Evolutionary conservation across 2,797 vertebrate species (phyloP).

Genomic region (Mastacembelus armatus): DNA sequence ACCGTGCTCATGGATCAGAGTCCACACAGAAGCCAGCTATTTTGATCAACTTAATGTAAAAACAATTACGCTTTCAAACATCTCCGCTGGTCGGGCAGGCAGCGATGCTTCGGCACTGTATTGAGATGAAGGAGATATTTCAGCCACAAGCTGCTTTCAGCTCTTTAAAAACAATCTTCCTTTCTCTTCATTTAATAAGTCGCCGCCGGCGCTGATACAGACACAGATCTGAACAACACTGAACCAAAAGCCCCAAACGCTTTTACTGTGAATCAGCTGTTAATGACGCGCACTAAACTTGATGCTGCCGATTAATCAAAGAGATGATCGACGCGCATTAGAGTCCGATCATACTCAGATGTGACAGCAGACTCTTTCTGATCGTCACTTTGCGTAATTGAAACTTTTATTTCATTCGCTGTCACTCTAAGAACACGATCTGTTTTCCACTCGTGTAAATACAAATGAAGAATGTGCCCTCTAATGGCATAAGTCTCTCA

Average conservation of each 20-base stretch:
- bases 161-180: slow-evolving; percentile 21
- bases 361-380: slow-evolving; percentile 51
- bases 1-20: slow-evolving; percentile 84
- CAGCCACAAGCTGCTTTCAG: slow-evolving; percentile 18
- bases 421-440: background rate
- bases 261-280: slow-evolving; percentile 58
- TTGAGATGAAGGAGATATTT: slow-evolving; percentile 1
- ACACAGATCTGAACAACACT: slow-evolving; percentile 18
- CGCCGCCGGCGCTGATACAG: slow-evolving; percentile 9
- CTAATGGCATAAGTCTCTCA: too few species aligned
- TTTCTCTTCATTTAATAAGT: slow-evolving; percentile 41
- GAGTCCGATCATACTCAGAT: slow-evolving; percentile 23
- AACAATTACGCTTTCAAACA: background rate
- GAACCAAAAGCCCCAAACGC: slow-evolving; percentile 18
- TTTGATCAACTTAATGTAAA: slow-evolving; percentile 47
- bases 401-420: slow-evolving; percentile 51
- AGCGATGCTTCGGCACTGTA: background rate
- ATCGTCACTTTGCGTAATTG: background rate
- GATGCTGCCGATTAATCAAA: slow-evolving; percentile 47
- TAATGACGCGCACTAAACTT: slow-evolving; percentile 68
- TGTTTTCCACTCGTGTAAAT: background rate
- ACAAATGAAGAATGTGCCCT: background rate
- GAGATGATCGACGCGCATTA: slow-evolving; percentile 42
- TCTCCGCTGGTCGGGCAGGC: background rate
- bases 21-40: slow-evolving; percentile 85